Base-by-base conservation (phyloP, 2,888 invertebrate species). In the Lysandra bellargus region DNA sequence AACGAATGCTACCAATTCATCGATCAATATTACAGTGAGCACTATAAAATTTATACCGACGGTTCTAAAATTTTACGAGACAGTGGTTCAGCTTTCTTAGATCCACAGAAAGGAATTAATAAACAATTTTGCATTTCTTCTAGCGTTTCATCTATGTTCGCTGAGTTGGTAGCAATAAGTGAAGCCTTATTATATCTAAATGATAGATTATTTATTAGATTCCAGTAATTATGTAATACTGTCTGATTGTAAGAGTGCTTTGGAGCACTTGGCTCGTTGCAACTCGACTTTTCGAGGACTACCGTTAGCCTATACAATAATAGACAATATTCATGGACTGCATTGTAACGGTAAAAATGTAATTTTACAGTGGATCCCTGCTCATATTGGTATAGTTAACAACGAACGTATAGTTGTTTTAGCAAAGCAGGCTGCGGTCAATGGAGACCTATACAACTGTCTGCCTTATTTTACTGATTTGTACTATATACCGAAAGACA, bases 41-140 rank as follows among this genome's bases (percentile, higher is more conserved):
- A 75, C 30, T 75, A 75, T n/a, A 75, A 75, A 75, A 44, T 75
- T 40, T 75, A 75, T 49, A 75, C 75, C 37, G 75, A 75, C 40
- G 75, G 75, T 9, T 75, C 75, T 2, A 75, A 75, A 44, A 44
- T 40, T 44, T 40, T n/a, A 44, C 5, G 14, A 44, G 49, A 44
- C 14, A 44, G 7, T 44, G 75, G 75, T 23, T 17, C 30, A 44
- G 75, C 75, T 40, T 40, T 75, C 7, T 49, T 75, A n/a, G 75
- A 75, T 5, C 17, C 75, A 5, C 40, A 17, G 1, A 9, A 23
- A 9, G 44, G 30, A 3, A 40, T 44, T 17, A 44, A 44, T 75
- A 75, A 40, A 14, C 14, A 75, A 44, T 75, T 75, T 75, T 14
- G 40, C n/a, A 44, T 75, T 75, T 40, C 37, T n/a, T 12, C 44